Percentiles rank a stretch among this genome's conserved stretches.
Conservation (phyloP, 2,797 vertebrate genomes). For the Pangasius sanitwongsei region DNA sequence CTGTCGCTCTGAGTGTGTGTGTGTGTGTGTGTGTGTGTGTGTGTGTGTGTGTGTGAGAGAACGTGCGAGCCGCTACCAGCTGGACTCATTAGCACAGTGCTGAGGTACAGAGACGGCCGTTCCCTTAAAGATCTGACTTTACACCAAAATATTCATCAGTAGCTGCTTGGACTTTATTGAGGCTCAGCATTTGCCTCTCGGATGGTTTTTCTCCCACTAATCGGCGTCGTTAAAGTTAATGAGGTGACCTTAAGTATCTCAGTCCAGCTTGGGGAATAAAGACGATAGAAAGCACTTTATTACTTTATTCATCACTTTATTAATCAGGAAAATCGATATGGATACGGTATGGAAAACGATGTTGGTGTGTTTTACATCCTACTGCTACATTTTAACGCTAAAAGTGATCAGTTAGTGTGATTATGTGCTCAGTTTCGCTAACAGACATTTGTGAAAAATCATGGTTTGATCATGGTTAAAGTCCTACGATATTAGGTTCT, state of each 20-base stretch:
- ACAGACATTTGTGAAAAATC: too few species aligned
- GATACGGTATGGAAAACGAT: neutral
- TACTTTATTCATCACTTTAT: neutral
- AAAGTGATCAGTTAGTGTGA: neutral
- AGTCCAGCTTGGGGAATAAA: neutral
- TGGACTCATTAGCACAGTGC: conserved; percentile 43
- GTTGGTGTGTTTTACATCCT: neutral
- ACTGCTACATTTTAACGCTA: neutral
- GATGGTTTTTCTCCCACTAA: neutral
- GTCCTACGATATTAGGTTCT: too few species aligned
- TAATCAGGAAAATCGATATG: neutral
- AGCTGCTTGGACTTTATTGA: neutral
- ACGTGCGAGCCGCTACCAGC: conserved; percentile 36
- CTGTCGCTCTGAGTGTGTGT: neutral
- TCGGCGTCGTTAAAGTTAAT: neutral
- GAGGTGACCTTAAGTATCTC: neutral
- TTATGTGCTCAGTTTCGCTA: too few species aligned
- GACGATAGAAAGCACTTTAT: neutral
- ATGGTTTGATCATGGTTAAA: too few species aligned
- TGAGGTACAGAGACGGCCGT: conserved; percentile 15
- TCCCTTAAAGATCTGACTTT: conserved; percentile 10
- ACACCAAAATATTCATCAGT: neutral
- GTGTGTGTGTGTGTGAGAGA: neutral
- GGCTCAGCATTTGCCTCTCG: neutral
- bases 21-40: conserved; percentile 1